Evolutionary conservation across 1,140 invertebrate species (phyloP), one percentile per base, ranked within the genome.

Genomic region (Stegodyphus mimosarum): DNA sequence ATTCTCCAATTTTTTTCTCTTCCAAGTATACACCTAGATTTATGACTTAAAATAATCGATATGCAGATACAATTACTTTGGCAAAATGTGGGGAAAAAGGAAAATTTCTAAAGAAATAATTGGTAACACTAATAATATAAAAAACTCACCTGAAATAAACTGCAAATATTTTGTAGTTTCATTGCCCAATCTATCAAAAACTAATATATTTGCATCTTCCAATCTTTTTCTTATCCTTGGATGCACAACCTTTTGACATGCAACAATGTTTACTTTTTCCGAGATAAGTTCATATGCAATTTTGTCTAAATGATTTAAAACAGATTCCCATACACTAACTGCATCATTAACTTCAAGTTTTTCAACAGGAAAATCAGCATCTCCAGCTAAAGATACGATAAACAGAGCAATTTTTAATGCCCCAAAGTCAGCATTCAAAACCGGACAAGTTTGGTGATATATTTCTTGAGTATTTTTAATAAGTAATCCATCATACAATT

Each of bases 221-320:
- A 87, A 18, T n/a, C 18, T 7, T 75, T 84, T 77, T 49, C 60
- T 87, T 49, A 84, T 7, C 11, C 15, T 67, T 52, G 86, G 86
- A 51, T 87, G 80, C 49, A 87, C 60, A 50, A 87, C 86, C 73
- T 84, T 87, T 60, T 87, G 86, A 11, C 86, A 87, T 13, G 75
- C 55, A 13, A 87, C 18, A 53, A 84, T 55, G 48, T 76, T 5
- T n/a, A 78, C 18, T 17, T 72, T 51, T 18, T 18, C 55, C 48
- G 4, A 11, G 67, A 87, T 63, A 11, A 87, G n/a, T 18, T 83
- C 60, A 5, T 18, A 5, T 63, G 17, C 10, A 6, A 77, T 17
- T 10, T 66, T 69, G 15, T 60, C 67, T 52, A 87, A 18, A n/a
- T 70, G 48, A 13, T 49, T 48, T 15, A 75, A 48, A 10, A 49